These are phyloP conservation scores for Enoplosus armatus DNA, from an alignment of 2,797 vertebrate genomes.

Conservation along the genomic window DNA sequence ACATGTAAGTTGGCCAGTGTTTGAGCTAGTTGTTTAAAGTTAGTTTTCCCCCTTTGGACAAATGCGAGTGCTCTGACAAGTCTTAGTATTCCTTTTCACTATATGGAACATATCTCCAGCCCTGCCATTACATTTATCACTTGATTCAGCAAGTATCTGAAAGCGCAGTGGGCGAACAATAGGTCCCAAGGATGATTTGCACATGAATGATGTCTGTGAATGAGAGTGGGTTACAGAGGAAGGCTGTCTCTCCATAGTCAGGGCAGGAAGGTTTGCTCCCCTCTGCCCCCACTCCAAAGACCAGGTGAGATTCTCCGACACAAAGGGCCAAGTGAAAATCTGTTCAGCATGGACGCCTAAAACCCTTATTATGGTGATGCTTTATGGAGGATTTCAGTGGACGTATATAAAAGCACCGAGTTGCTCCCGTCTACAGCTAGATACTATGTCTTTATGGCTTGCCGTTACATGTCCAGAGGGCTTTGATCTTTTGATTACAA, in stretches of 20 bases:
- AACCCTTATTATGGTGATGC: constrained; percentile 75
- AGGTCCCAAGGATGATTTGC: constrained; percentile 81
- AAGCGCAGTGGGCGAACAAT: constrained; percentile 80
- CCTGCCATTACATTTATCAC: constrained; percentile 79
- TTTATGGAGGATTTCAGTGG: constrained; percentile 58
- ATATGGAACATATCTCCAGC: constrained; percentile 74
- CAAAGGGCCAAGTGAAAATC: constrained; percentile 82
- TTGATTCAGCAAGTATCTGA: constrained; percentile 84
- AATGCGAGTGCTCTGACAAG: constrained; percentile 24
- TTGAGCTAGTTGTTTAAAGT: constrained; percentile 19
- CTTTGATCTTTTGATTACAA: constrained; percentile 64
- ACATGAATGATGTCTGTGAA: constrained; percentile 88
- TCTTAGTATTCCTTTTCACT: constrained; percentile 59
- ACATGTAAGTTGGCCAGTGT: constrained; percentile 17
- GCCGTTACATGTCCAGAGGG: constrained; percentile 36
- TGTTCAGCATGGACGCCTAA: constrained; percentile 70
- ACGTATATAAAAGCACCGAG: constrained; percentile 56
- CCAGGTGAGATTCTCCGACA: constrained; percentile 85
- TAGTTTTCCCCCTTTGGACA: constrained; percentile 29
- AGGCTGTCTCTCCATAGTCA: constrained; percentile 77
- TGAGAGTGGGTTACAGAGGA: constrained; percentile 83
- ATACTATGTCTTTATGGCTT: constrained; percentile 46
- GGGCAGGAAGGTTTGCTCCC: constrained; percentile 78
- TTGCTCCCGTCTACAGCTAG: constrained; percentile 46
- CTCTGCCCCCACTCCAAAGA: constrained; percentile 81